Evolutionary conservation across 2,113 vertebrate species (phyloP).

Genomic region (Prionailurus viverrinus): DNA sequence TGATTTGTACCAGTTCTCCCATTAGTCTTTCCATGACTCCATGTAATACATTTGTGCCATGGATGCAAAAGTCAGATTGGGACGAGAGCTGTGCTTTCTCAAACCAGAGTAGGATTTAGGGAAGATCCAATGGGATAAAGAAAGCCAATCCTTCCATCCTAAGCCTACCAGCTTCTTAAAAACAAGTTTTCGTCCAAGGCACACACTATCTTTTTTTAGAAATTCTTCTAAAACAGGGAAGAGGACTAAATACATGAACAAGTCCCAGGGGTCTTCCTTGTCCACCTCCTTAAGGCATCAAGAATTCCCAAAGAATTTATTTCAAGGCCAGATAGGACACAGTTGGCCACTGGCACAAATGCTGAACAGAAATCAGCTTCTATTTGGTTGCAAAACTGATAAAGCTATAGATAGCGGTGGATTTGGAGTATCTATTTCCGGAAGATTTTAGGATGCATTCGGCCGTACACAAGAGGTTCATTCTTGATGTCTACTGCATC

Average conservation of each 20-base stretch:
- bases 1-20: not conserved
- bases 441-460: slow-evolving; percentile 58
- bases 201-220: slow-evolving; percentile 64
- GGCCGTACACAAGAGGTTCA: not conserved
- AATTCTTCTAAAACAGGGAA: slow-evolving; percentile 74
- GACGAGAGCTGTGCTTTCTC: slow-evolving; percentile 12
- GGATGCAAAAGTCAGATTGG: not conserved
- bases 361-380: slow-evolving; percentile 41
- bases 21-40: not conserved
- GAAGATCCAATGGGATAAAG: slow-evolving; percentile 13
- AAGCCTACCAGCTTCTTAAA: slow-evolving; percentile 60
- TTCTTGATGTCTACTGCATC: not conserved
- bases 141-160: slow-evolving; percentile 41
- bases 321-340: slow-evolving; percentile 47
- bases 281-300: slow-evolving; percentile 84
- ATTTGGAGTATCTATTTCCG: not conserved
- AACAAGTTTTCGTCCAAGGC: slow-evolving; percentile 75
- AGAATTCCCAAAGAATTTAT: slow-evolving; percentile 81
- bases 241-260: slow-evolving; percentile 68
- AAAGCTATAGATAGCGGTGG: not conserved
- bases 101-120: slow-evolving; percentile 27
- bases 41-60: rapidly evolving
- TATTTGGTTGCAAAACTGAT: slow-evolving; percentile 16
- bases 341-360: not conserved
- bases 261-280: slow-evolving; percentile 64